A percentile compares a stretch with the other conserved stretches of the same genome.
phyloP scores from a whole-genome alignment of 2,888 invertebrate genomes.

The Orthosia gothica region DNA sequence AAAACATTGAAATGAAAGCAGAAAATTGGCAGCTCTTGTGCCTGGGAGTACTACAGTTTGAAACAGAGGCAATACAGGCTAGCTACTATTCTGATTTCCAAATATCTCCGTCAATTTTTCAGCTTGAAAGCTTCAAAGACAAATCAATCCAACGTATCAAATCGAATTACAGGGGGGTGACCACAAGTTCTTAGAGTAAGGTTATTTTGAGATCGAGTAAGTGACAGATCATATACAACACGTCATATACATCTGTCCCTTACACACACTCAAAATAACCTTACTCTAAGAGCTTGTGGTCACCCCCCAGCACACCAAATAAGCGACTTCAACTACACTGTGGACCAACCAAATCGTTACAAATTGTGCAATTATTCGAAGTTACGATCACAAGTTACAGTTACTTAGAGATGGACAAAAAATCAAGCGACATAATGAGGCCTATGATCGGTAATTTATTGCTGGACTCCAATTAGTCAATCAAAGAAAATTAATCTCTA shows the following conservation, averaged over 20 bases:
- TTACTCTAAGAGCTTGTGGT: too few species aligned
- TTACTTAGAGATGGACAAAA: constrained; percentile 24
- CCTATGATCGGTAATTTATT: constrained; percentile 16
- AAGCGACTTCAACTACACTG: constrained; percentile 1
- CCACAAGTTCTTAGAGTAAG: too few species aligned
- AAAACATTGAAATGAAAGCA: not conserved
- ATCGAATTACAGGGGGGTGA: constrained; percentile 41
- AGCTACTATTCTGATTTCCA: not conserved
- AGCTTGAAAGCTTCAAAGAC: constrained; percentile 11
- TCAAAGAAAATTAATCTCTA: constrained; percentile 27
- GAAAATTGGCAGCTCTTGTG: not conserved
- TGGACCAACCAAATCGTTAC: constrained; percentile 26
- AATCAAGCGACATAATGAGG: constrained; percentile 17
- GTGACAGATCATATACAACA: too few species aligned
- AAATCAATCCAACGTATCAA: constrained; percentile 16
- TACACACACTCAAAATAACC: too few species aligned
- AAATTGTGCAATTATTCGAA: constrained; percentile 36
- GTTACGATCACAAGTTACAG: constrained; percentile 24
- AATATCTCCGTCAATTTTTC: not conserved
- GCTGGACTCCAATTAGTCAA: constrained; percentile 18
- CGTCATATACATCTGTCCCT: too few species aligned
- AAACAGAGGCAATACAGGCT: not conserved
- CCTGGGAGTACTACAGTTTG: not conserved
- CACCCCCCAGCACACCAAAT: constrained; percentile 6
- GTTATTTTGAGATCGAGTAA: too few species aligned